These are phyloP conservation scores for Chloromyia formosa DNA, from an alignment of 2,888 invertebrate genomes.

Conservation along the genomic window DNA sequence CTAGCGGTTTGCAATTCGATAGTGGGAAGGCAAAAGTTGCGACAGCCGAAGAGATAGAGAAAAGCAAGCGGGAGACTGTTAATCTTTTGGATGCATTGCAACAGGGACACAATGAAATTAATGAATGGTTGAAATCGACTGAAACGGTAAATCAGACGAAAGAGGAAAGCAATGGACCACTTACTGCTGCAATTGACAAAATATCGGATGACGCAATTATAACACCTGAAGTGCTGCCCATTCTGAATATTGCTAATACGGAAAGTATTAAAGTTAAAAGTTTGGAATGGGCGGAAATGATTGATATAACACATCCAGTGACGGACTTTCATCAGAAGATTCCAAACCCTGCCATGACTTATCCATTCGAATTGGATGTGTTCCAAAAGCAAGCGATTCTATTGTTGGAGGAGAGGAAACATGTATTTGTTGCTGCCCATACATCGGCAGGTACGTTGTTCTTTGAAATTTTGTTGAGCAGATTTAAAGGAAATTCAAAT, in stretches of 20 bases:
- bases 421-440: constrained; percentile 98
- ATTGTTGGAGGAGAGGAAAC: constrained; percentile 90
- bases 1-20: constrained; percentile 68
- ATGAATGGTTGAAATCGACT: constrained; percentile 57
- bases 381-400: constrained; percentile 98
- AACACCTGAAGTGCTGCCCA: not conserved
- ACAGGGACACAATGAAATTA: constrained; percentile 59
- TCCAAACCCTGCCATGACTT: constrained; percentile 84
- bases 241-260: constrained; percentile 50
- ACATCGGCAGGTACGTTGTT: constrained; percentile 83
- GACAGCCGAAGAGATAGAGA: constrained; percentile 50
- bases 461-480: too few relatives aligned
- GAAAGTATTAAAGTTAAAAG: constrained; percentile 60
- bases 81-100: constrained; percentile 58
- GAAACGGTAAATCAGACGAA: not conserved
- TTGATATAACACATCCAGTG: constrained; percentile 84
- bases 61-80: constrained; percentile 53
- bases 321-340: constrained; percentile 81
- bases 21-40: constrained; percentile 38
- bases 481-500: not conserved
- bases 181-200: constrained; percentile 50
- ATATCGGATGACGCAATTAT: constrained; percentile 62
- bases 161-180: constrained; percentile 1
- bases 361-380: constrained; percentile 91
- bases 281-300: constrained; percentile 85